Evolutionary conservation across 2,797 vertebrate species (phyloP).

Genomic region (Vireo griseus): DNA sequence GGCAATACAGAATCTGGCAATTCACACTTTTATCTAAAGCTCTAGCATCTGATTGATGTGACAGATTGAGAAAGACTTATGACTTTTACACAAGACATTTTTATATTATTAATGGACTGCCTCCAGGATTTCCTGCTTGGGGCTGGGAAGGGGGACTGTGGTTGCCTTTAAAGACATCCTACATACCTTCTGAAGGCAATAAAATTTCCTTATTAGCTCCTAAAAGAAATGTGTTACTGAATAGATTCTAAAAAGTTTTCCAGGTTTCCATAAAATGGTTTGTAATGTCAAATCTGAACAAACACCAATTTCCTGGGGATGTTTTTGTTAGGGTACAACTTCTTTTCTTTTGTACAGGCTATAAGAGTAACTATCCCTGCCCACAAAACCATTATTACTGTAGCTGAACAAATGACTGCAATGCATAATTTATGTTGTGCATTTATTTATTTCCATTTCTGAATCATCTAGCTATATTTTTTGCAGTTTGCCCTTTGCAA

Average conservation of each 20-base stretch:
- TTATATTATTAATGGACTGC: background rate
- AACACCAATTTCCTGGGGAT: background rate
- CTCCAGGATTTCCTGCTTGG: background rate
- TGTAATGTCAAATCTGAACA: background rate
- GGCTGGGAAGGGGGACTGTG: background rate
- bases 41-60: background rate
- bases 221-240: background rate
- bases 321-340: background rate
- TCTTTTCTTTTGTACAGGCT: background rate
- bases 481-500: background rate
- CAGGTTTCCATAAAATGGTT: background rate
- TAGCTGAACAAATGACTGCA: background rate
- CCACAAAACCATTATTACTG: background rate
- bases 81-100: background rate
- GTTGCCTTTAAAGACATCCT: background rate
- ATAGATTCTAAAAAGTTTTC: background rate
- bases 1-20: background rate
- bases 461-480: background rate
- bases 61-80: background rate
- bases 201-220: background rate
- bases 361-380: background rate
- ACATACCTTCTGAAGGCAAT: background rate
- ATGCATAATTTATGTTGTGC: background rate
- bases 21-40: background rate
- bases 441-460: slow-evolving; percentile 4